Evolutionary conservation across 2,113 vertebrate genomes (phyloP).

Genomic region (Tragelaphus scriptus): DNA sequence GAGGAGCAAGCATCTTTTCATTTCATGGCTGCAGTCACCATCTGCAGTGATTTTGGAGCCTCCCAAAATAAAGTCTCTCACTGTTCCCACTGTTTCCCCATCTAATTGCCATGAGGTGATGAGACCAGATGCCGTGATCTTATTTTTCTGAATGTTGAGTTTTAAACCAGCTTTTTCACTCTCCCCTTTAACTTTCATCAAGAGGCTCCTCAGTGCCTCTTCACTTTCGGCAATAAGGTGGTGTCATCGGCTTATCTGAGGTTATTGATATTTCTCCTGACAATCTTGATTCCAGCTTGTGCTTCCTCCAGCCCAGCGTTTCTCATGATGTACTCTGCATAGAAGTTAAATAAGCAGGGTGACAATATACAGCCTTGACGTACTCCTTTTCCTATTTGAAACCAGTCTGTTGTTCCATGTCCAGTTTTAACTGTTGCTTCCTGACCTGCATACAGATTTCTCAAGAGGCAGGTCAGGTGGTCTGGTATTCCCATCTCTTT

Average conservation of each 20-base stretch:
- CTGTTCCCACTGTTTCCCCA: neutral
- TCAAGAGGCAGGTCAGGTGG: neutral
- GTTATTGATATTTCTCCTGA: neutral
- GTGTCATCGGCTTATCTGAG: neutral
- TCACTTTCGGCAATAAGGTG: neutral
- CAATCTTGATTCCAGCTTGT: neutral
- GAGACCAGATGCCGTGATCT: neutral
- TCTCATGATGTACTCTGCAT: neutral
- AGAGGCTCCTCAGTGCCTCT: neutral
- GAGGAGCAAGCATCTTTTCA: neutral
- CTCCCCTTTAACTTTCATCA: neutral
- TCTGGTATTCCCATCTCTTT: neutral
- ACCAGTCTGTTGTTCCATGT: neutral
- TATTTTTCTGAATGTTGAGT: neutral
- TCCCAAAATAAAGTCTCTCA: accelerated
- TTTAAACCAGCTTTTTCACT: neutral
- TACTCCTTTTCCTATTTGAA: neutral
- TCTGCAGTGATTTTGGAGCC: neutral
- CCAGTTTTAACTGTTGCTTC: neutral
- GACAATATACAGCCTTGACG: neutral
- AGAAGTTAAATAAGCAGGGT: neutral
- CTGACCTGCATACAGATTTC: neutral
- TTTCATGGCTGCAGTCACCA: neutral
- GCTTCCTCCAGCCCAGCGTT: neutral
- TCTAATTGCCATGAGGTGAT: neutral